phyloP scores from a whole-genome alignment of 2,797 vertebrate species.

The Danionella dracula region DNA sequence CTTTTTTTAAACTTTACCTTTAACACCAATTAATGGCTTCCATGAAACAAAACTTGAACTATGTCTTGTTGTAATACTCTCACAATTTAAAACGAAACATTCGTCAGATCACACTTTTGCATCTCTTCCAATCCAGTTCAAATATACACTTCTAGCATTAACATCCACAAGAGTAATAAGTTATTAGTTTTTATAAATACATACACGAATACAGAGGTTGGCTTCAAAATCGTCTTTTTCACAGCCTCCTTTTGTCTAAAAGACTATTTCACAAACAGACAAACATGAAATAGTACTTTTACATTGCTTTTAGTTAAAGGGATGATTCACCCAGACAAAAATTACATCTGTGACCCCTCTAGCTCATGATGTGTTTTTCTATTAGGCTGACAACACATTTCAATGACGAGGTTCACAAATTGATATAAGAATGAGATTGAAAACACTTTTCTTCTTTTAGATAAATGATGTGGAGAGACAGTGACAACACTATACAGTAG shows the following conservation, averaged over 20 bases:
- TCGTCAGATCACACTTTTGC: conserved; percentile 40
- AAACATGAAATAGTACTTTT: conserved; percentile 55
- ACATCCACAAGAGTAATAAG: conserved; percentile 75
- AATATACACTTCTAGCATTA: conserved; percentile 69
- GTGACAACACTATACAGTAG: too few relatives aligned
- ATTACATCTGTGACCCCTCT: too few relatives aligned
- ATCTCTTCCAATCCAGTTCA: conserved; percentile 54
- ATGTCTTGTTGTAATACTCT: conserved; percentile 7
- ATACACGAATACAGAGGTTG: conserved; percentile 62
- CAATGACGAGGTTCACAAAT: too few relatives aligned
- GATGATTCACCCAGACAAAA: too few relatives aligned
- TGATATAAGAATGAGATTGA: too few relatives aligned
- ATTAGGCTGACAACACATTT: too few relatives aligned
- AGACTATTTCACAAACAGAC: conserved; percentile 67
- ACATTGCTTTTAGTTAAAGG: conserved; percentile 43
- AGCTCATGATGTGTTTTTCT: too few relatives aligned
- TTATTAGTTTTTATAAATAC: conserved; percentile 57
- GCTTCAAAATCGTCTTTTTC: conserved; percentile 65
- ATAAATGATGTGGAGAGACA: too few relatives aligned
- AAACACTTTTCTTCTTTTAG: too few relatives aligned
- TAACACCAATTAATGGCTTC: too few relatives aligned
- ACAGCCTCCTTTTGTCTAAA: conserved; percentile 68
- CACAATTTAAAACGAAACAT: conserved; percentile 17
- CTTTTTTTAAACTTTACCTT: too few relatives aligned
- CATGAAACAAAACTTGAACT: neutral